phyloP scores from a whole-genome alignment of 2,888 invertebrate species.

The Agrochola lychnidis region DNA sequence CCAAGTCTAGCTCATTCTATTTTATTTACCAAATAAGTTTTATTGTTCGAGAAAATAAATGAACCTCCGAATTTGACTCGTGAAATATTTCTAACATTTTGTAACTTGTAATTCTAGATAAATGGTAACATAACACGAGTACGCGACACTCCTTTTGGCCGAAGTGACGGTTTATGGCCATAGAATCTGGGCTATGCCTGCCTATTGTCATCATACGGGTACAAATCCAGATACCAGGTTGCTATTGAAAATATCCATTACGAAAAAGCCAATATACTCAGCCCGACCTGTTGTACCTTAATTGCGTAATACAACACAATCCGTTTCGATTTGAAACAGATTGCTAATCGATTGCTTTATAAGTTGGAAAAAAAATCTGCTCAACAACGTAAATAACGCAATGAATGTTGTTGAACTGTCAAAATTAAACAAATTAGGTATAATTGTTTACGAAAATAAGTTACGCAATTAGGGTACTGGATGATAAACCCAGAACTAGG shows the following conservation, averaged over 20 bases:
- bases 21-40: slow-evolving; percentile 9
- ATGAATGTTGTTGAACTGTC: too few relatives aligned
- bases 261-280: neutral
- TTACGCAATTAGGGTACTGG: too few relatives aligned
- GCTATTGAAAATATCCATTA: neutral
- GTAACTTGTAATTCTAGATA: neutral
- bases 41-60: slow-evolving; percentile 14
- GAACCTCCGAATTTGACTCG: neutral
- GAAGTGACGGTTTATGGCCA: neutral
- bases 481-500: neutral
- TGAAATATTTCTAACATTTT: neutral
- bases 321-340: too few relatives aligned
- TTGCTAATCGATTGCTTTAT: too few relatives aligned
- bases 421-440: too few relatives aligned
- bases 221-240: neutral
- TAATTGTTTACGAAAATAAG: too few relatives aligned
- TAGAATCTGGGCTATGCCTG: neutral
- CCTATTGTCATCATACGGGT: neutral
- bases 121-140: neutral
- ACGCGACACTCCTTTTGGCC: neutral
- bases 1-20: slow-evolving; percentile 9
- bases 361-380: too few relatives aligned
- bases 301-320: too few relatives aligned
- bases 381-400: too few relatives aligned
- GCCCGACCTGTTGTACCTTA: too few relatives aligned